Base-by-base conservation (phyloP, 2,888 invertebrate species). In the Steinernema scapterisci region DNA sequence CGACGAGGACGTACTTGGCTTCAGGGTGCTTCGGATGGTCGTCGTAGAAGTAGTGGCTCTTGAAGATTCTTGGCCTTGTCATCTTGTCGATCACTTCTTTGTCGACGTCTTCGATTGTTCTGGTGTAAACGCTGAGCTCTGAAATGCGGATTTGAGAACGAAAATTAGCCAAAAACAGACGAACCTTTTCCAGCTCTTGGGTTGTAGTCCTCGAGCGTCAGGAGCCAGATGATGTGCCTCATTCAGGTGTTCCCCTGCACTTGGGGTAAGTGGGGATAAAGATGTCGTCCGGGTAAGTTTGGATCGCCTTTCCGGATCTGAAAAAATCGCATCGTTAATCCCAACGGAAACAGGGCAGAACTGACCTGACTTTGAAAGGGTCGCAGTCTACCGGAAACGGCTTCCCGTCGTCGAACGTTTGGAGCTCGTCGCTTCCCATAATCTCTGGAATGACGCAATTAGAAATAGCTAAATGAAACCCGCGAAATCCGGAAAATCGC, bases 191-290 rank as follows among this genome's bases (percentile, higher is more conserved):
- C 82, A 38, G 75, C 75, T 16, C 76, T 77, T 13, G 79, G 71
- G 9, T 79, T 76, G 72, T 82, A 81, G 19, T 75, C 75, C 23
- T 76, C 75, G 46, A 79, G 79, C 23, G 81, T 63, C 0, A 84
- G 75, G 43, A 81, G 82, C n/a, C 78, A 79, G 16, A 79, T 78
- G 56, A 84, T 84, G 70, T 83, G 83, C 74, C 83, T 83, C 3
- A 82, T 78, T 81, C 82, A 82, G 9, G 82, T 84, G 45, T 82
- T 84, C 48, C 84, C 85, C n/a, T n/a, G 70, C 84, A 85, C 72
- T 85, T 85, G 43, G 84, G 85, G 73, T 82, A 85, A 0, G 84
- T 85, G 5, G 78, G 77, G 44, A 85, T 81, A 56, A 85, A 77
- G 13, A 85, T 77, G 72, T 85, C 85, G n/a, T 74, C 76, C 0